These are phyloP conservation scores for Bambusicola thoracicus DNA, from an alignment of 2,113 vertebrate species.

Conservation along the genomic window DNA sequence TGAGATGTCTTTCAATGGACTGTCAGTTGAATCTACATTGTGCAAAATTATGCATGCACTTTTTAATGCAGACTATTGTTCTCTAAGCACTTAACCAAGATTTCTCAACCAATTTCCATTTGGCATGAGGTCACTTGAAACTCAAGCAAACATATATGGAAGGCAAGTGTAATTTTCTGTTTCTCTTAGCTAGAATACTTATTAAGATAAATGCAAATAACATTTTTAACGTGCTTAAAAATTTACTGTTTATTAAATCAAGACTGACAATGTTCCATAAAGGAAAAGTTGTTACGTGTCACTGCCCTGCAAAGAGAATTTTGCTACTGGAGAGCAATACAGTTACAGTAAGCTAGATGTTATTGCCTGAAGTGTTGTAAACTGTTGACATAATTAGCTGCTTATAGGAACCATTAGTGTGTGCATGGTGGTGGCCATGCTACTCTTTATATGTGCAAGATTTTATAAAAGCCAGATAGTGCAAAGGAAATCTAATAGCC, in stretches of 20 bases:
- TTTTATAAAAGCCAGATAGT: constrained; percentile 54
- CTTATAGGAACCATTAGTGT: not conserved
- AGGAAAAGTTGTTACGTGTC: not conserved
- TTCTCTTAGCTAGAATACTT: constrained; percentile 30
- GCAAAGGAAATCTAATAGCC: constrained; percentile 42
- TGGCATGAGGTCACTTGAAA: constrained; percentile 78
- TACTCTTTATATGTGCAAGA: not conserved
- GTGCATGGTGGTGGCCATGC: not conserved
- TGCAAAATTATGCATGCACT: constrained; percentile 86
- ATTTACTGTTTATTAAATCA: constrained; percentile 26
- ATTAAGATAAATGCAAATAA: constrained; percentile 20
- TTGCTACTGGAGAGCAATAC: not conserved
- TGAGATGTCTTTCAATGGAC: constrained; percentile 81
- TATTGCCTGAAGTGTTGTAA: not conserved
- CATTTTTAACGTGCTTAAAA: constrained; percentile 4
- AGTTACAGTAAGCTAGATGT: not conserved
- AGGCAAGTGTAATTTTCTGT: constrained; percentile 57
- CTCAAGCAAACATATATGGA: constrained; percentile 76
- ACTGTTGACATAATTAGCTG: not conserved
- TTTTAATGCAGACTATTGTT: constrained; percentile 84
- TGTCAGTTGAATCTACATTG: constrained; percentile 83
- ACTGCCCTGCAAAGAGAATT: not conserved
- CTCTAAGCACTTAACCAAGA: constrained; percentile 79
- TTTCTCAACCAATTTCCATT: constrained; percentile 82
- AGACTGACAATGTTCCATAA: not conserved